phyloP scores from a whole-genome alignment of 64 coral and sea anemone genomes.

The Pachyseris speciosa region DNA sequence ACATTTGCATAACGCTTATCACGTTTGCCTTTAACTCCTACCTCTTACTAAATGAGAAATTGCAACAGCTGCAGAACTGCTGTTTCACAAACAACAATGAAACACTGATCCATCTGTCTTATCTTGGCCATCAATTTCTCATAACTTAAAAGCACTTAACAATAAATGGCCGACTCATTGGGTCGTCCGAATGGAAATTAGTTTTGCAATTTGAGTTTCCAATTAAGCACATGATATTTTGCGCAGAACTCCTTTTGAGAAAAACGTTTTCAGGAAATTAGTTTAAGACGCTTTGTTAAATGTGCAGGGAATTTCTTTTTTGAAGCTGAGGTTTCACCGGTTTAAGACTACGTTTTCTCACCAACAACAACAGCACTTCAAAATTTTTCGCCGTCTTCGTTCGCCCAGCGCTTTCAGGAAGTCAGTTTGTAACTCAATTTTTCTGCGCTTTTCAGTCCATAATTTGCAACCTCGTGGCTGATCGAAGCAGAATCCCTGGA shows the following conservation, averaged over 20 bases:
- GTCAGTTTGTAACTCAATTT: neutral
- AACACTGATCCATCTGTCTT: constrained; percentile 26
- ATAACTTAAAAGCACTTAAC: constrained; percentile 4
- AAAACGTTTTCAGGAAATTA: constrained; percentile 32
- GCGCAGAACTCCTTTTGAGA: constrained; percentile 20
- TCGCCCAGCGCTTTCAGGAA: neutral
- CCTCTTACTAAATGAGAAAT: constrained; percentile 30
- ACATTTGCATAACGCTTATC: constrained; percentile 35
- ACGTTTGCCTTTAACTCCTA: constrained; percentile 26
- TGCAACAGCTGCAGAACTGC: constrained; percentile 32
- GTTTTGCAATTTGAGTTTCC: constrained; percentile 32
- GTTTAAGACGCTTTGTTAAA: constrained; percentile 21
- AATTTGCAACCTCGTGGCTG: too few species aligned
- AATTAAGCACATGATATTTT: constrained; percentile 41
- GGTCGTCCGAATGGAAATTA: constrained; percentile 23
- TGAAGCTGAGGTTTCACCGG: neutral
- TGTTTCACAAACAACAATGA: constrained; percentile 50
- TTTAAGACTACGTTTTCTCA: neutral
- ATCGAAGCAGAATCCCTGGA: neutral
- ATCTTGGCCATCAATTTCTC: constrained; percentile 22
- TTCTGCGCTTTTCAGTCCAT: neutral
- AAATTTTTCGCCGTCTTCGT: neutral
- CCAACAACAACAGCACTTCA: neutral
- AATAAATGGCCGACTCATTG: constrained; percentile 29
- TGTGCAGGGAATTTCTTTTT: neutral